Percentiles rank a stretch among this genome's conserved stretches.
phyloP scores from a whole-genome alignment of 2,888 invertebrate species.

The Apamea monoglypha region DNA sequence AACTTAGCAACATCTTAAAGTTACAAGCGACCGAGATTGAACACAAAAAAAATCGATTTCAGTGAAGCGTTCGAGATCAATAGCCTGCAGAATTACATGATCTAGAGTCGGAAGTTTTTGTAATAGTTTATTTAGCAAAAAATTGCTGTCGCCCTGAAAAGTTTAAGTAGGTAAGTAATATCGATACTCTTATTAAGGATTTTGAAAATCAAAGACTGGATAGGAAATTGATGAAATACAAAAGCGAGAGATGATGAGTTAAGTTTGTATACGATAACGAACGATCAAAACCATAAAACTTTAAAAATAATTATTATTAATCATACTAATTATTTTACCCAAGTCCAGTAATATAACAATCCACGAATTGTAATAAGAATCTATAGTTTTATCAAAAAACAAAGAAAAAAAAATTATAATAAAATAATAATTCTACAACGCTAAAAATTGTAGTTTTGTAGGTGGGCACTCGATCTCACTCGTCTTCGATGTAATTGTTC shows the following conservation, averaged over 20 bases:
- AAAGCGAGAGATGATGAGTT: too few species aligned
- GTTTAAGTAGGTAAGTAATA: neutral
- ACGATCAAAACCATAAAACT: neutral
- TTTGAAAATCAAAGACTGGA: neutral
- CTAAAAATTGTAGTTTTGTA: neutral
- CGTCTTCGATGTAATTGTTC: constrained; percentile 25
- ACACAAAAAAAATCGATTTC: constrained; percentile 30
- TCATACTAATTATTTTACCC: neutral
- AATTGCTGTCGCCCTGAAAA: neutral
- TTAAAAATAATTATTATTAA: neutral
- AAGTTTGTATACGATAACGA: neutral
- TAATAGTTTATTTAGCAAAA: constrained; percentile 5
- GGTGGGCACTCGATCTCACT: constrained; percentile 1
- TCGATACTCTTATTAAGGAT: neutral
- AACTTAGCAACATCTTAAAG: constrained; percentile 4
- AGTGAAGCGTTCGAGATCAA: constrained; percentile 49
- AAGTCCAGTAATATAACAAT: neutral
- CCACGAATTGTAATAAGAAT: neutral
- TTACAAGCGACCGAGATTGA: constrained; percentile 16
- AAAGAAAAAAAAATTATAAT: neutral
- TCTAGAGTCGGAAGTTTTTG: neutral
- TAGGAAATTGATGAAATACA: neutral
- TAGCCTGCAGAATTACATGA: constrained; percentile 36
- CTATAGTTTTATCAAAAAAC: neutral
- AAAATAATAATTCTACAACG: neutral